Conservation (phyloP, 1,140 invertebrate genomes). For the Cotesia chilonis region DNA sequence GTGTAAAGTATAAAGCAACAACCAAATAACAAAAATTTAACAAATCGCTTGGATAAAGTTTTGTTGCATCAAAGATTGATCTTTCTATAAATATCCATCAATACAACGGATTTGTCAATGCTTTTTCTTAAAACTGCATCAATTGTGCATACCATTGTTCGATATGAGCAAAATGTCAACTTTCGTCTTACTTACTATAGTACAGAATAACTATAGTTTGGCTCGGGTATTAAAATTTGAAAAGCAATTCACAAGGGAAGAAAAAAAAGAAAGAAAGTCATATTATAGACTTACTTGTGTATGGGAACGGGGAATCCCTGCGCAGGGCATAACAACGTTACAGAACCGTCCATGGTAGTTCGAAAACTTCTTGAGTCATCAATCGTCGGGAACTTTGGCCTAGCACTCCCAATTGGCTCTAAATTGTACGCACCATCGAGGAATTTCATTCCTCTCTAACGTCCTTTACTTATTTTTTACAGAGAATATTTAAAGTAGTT, state of each 20-base stretch:
- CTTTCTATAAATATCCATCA: too few relatives aligned
- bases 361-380: constrained; percentile 72
- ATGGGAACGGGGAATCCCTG: constrained; percentile 71
- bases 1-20: constrained; percentile 17
- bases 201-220: too few relatives aligned
- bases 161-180: too few relatives aligned
- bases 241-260: background rate
- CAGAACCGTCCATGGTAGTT: constrained; percentile 63
- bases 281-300: constrained; percentile 60
- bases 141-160: too few relatives aligned
- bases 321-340: constrained; percentile 68
- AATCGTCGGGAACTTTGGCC: constrained; percentile 73
- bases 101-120: too few relatives aligned
- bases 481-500: constrained; percentile 19
- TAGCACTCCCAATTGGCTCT: constrained; percentile 78
- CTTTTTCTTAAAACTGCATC: background rate
- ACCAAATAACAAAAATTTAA: background rate
- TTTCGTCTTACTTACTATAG: too few relatives aligned
- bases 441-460: constrained; percentile 23
- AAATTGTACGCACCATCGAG: constrained; percentile 39
- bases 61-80: too few relatives aligned
- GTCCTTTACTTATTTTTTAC: constrained; percentile 5
- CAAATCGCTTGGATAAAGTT: too few relatives aligned
- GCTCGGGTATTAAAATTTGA: background rate
- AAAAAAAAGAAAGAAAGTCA: constrained; percentile 53